Conservation (phyloP, 2,888 invertebrate genomes). For the Onchidella celtica region DNA sequence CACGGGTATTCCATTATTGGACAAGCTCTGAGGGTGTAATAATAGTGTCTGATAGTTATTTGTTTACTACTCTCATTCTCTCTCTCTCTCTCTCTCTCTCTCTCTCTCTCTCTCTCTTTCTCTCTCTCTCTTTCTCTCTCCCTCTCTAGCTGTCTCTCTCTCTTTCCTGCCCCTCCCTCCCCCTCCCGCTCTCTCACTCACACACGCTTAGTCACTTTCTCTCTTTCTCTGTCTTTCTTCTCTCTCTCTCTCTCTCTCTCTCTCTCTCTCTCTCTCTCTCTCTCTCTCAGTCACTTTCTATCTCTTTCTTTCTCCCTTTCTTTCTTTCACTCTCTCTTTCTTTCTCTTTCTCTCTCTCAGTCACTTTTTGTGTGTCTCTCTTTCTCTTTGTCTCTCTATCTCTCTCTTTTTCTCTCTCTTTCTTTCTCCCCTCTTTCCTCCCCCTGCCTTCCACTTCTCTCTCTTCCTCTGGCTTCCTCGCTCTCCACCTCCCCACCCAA, state of each 20-base stretch:
- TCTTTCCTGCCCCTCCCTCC: background rate
- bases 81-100: background rate
- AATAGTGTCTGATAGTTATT: too few species aligned
- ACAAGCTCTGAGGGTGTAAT: too few species aligned
- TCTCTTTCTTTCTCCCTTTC: background rate
- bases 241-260: background rate
- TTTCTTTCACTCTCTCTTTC: background rate
- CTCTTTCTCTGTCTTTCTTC: background rate
- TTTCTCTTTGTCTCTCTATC: background rate
- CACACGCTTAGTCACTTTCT: background rate
- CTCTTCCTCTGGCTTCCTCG: background rate
- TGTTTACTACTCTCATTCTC: background rate
- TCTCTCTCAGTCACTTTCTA: background rate
- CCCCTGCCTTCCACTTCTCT: background rate
- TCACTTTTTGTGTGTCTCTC: background rate
- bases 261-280: background rate
- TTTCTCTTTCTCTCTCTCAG: background rate
- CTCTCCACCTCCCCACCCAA: background rate
- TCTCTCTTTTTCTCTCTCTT: slow-evolving; percentile 21
- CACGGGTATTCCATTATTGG: too few species aligned
- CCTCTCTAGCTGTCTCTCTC: background rate
- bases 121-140: background rate
- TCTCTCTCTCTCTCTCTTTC: background rate
- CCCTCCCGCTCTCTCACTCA: background rate
- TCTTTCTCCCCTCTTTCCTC: slow-evolving; percentile 9